A percentile compares a stretch with the other conserved stretches of the same genome.
These are phyloP conservation scores for Apostichopus japonicus DNA, from an alignment of 35 echinoderm and acorn worm genomes.

Conservation along the genomic window DNA sequence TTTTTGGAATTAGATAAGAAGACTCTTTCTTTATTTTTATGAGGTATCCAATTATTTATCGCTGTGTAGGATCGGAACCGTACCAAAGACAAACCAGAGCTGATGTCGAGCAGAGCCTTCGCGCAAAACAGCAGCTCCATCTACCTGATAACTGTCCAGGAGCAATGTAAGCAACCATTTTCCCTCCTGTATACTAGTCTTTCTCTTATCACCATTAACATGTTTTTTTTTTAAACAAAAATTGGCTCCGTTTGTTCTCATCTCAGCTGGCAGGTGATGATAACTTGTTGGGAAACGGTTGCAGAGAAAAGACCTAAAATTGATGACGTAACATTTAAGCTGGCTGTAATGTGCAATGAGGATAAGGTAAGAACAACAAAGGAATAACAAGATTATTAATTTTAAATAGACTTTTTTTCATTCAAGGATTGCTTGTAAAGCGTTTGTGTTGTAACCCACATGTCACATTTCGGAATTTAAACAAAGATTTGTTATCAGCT, in stretches of 20 bases:
- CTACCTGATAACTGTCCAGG: slow-evolving; percentile 4
- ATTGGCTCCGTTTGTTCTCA: not conserved
- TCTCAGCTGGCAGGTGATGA: not conserved
- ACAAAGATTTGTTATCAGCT: too few species aligned
- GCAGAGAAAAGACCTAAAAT: not conserved
- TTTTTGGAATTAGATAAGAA: too few species aligned
- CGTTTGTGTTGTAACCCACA: too few species aligned
- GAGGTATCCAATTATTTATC: too few species aligned
- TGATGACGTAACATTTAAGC: not conserved
- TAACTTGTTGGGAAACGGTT: not conserved
- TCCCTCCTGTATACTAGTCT: too few species aligned
- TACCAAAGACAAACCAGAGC: not conserved
- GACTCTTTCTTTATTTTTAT: too few species aligned
- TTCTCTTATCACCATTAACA: too few species aligned
- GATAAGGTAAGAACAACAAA: not conserved
- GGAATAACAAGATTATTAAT: too few species aligned
- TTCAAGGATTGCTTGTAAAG: too few species aligned
- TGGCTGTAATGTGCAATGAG: not conserved
- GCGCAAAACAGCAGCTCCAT: not conserved
- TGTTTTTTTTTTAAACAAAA: too few species aligned
- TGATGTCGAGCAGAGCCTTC: not conserved
- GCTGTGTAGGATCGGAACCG: not conserved
- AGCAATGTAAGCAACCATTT: not conserved
- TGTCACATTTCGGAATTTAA: too few species aligned
- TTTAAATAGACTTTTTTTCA: too few species aligned